These are phyloP conservation scores for Notolabrus celidotus DNA, from an alignment of 2,797 vertebrate species.

Conservation along the genomic window DNA sequence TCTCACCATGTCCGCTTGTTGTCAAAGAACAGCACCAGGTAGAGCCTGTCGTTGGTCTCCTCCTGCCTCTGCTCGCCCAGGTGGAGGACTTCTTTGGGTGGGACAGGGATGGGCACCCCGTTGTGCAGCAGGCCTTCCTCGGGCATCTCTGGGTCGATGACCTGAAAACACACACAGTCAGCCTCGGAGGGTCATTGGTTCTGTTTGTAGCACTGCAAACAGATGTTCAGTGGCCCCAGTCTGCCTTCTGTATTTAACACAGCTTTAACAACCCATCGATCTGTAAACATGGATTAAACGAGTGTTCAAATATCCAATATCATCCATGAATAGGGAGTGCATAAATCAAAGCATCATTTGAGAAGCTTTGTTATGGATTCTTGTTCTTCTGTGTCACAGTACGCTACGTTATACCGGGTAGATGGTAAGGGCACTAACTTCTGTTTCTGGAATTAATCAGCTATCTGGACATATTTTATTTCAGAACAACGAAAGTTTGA, in stretches of 20 bases:
- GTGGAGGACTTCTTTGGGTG: constrained; percentile 93
- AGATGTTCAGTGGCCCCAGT: background rate
- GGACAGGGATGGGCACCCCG: constrained; percentile 97
- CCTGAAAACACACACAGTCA: constrained; percentile 77
- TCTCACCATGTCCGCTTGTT: constrained; percentile 99
- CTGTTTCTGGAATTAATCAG: background rate
- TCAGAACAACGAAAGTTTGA: no score
- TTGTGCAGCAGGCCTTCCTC: constrained; percentile 97
- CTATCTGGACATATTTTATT: background rate
- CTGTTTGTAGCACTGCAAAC: background rate
- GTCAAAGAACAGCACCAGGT: constrained; percentile 98
- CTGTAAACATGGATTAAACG: background rate
- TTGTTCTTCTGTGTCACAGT: no score
- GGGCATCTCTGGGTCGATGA: constrained; percentile 97
- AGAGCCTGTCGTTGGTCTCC: constrained; percentile 93
- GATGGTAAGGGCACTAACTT: background rate
- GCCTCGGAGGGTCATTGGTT: background rate
- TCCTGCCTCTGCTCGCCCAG: constrained; percentile 94
- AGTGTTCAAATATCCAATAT: background rate
- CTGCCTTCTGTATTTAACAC: no score
- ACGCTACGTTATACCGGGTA: no score
- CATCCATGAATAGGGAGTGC: background rate
- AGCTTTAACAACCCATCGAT: no score
- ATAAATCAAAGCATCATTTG: background rate
- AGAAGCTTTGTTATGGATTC: no score